A percentile compares a stretch with the other conserved stretches of the same genome.
Evolutionary conservation across 2,888 invertebrate species (phyloP).

Genomic region (Caprella mutica): DNA sequence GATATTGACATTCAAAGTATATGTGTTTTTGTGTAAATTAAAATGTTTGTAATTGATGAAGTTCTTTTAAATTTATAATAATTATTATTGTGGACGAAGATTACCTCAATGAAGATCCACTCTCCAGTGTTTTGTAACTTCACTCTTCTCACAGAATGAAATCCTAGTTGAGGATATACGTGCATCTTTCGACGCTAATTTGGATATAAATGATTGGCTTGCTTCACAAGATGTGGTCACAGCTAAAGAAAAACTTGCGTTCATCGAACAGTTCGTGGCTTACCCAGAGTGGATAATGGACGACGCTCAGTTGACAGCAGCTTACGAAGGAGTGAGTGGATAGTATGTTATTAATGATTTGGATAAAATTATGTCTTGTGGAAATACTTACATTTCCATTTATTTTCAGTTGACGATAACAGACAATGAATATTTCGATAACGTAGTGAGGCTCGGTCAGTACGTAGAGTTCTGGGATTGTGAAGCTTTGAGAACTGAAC

Average conservation of each 20-base stretch:
- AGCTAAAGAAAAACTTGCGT: constrained; percentile 40
- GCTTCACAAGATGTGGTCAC: constrained; percentile 37
- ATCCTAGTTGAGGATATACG: constrained; percentile 18
- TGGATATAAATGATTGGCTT: constrained; percentile 39
- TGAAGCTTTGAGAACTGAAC: background rate
- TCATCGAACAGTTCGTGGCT: constrained; percentile 40
- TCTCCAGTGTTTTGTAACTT: no score
- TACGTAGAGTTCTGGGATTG: constrained; percentile 1
- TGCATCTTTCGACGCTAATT: constrained; percentile 12
- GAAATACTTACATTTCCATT: no score
- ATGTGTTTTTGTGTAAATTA: no score
- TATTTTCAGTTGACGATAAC: constrained; percentile 20
- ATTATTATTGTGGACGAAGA: no score
- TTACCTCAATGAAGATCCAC: no score
- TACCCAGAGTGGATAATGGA: constrained; percentile 41
- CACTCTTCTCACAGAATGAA: background rate
- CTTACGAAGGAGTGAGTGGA: constrained; percentile 36
- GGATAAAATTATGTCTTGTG: no score
- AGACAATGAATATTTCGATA: constrained; percentile 10
- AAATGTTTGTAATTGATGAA: no score
- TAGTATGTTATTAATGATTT: no score
- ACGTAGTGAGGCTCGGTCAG: constrained; percentile 17
- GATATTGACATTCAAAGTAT: no score
- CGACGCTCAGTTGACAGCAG: constrained; percentile 38
- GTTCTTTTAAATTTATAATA: no score